Evolutionary conservation across 1,140 invertebrate genomes (phyloP), one percentile per base, ranked within the genome.

Genomic region (Cyphomyrmex costatus): DNA sequence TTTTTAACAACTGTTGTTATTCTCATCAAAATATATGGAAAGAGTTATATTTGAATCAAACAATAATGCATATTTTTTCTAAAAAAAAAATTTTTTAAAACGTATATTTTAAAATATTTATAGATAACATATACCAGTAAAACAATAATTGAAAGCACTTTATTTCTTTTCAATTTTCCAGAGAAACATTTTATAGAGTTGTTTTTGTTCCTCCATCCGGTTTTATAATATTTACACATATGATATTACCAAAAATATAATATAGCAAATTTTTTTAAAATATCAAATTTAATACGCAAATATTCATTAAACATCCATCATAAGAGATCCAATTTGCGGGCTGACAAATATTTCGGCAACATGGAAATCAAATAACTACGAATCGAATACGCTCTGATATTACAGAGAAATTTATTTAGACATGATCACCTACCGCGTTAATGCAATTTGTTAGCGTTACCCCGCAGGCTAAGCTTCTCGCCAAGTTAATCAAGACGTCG

Each of bases 401-500:
- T 27, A 12, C 24, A 14, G 14, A 6, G 14, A 30, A 70, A 68
- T 80, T 42, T 4, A 24, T 70, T 80, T 53, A 63, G 16, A 14
- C 16, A 14, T 16, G 24, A 80, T 27, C 21, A 42, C 61, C 63
- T n/a, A 66, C 14, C 30, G 12, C 30, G 76, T 66, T 79, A 33
- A 65, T 14, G 61, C 30, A 79, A 66, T 61, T 51, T 33, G 33
- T 66, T 79, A 65, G 19, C 36, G 7, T 30, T 14, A 53, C 16
- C 46, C 61, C 14, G 16, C 24, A 6, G n/a, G 63, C 77, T 68
- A 53, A 46, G 76, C 10, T 2, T 61, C 24, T 42, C 58, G 19
- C 14, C 27, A 14, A 65, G 76, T 79, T 60, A 66, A 79, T 79
- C 60, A 58, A 58, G 53, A 16, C 60, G 19, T 24, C 36, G 42